Conservation (phyloP, 2,888 invertebrate species). For the Microctonus aethiopoides region DNA sequence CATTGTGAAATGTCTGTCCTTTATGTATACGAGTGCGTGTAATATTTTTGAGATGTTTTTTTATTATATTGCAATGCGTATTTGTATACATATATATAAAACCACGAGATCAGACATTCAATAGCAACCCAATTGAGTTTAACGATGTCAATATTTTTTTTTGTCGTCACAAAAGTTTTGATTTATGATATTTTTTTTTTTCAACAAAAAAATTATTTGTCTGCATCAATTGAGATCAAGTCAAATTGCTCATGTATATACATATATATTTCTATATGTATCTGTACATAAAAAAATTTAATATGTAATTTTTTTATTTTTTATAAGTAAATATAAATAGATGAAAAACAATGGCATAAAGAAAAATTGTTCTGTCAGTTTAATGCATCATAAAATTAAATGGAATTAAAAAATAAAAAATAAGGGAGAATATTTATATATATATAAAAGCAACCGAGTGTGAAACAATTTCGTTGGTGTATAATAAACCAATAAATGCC, state of each 20-base stretch:
- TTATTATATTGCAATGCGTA: slow-evolving; percentile 14
- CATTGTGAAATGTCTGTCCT: not conserved
- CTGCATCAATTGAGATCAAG: slow-evolving; percentile 10
- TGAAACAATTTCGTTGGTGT: slow-evolving; percentile 41
- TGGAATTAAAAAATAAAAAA: not conserved
- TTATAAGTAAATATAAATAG: too few species aligned
- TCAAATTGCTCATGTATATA: not conserved
- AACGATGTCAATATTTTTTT: slow-evolving; percentile 30
- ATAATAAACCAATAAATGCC: slow-evolving; percentile 47
- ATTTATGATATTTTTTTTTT: slow-evolving; percentile 25
- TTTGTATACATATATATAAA: slow-evolving; percentile 24
- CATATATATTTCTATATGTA: not conserved
- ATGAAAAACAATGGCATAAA: not conserved
- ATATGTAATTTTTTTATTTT: too few species aligned
- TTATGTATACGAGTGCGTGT: not conserved
- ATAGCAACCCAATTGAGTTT: slow-evolving; percentile 37
- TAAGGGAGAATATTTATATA: slow-evolving; percentile 1
- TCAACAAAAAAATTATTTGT: slow-evolving; percentile 6
- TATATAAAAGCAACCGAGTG: slow-evolving; percentile 30
- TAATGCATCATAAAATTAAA: not conserved
- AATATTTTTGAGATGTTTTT: not conserved
- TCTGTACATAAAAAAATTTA: not conserved
- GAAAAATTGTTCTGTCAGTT: not conserved
- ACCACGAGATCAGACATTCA: slow-evolving; percentile 27
- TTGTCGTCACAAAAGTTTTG: slow-evolving; percentile 26